A percentile compares a stretch with the other conserved stretches of the same genome.
These are phyloP conservation scores for Melipona beecheii DNA, from an alignment of 2,888 invertebrate genomes.

Conservation along the genomic window DNA sequence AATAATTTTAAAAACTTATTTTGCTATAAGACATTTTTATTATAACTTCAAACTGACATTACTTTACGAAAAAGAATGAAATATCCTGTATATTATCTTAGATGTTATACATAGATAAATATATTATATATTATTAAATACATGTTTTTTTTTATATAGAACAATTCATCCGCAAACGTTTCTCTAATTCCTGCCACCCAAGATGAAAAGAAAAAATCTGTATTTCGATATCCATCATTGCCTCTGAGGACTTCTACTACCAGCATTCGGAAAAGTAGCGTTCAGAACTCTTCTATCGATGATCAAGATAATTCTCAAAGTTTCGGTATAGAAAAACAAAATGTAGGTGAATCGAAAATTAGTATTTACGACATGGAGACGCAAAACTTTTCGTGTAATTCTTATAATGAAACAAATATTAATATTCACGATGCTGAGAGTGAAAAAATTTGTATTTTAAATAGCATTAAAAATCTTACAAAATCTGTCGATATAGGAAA, in stretches of 20 bases:
- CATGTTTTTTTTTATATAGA: conserved; percentile 28
- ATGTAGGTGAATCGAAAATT: conserved; percentile 6
- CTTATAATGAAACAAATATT: background rate
- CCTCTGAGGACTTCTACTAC: conserved; percentile 9
- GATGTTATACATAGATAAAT: background rate
- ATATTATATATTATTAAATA: background rate
- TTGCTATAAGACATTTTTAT: background rate
- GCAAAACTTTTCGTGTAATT: conserved; percentile 34
- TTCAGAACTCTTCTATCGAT: background rate
- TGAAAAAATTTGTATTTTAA: conserved; percentile 38
- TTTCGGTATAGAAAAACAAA: background rate
- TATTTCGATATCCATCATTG: conserved; percentile 47
- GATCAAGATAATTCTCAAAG: conserved; percentile 11
- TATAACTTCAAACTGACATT: background rate
- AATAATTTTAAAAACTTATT: background rate
- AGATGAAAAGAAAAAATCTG: background rate
- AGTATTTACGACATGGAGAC: conserved; percentile 67
- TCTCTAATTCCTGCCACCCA: conserved; percentile 55
- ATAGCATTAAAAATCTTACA: background rate
- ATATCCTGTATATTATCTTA: background rate
- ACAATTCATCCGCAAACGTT: conserved; percentile 40
- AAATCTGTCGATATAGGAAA: conserved; percentile 50
- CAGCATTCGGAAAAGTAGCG: background rate
- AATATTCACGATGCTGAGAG: conserved; percentile 64
- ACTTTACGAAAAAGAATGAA: background rate